These are phyloP conservation scores for Oxycera nigricornis DNA, from an alignment of 2,888 invertebrate genomes.

Conservation along the genomic window DNA sequence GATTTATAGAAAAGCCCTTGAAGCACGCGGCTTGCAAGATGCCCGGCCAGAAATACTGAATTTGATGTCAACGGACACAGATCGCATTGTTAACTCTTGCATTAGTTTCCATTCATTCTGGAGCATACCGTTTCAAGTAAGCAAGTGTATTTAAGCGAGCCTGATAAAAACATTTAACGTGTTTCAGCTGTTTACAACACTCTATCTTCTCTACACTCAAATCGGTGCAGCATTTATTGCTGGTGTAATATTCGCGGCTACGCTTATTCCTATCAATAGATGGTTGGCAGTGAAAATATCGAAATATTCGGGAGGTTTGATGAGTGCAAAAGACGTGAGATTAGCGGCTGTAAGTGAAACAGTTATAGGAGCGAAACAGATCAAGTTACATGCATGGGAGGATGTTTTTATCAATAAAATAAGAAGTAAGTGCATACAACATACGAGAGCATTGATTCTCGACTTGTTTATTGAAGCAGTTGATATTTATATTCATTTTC, in stretches of 20 bases:
- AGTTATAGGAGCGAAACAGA: constrained; percentile 83
- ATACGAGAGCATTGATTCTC: too few species aligned
- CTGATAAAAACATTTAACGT: constrained; percentile 9
- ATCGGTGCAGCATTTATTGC: constrained; percentile 91
- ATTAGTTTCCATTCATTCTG: constrained; percentile 96
- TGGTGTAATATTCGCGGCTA: constrained; percentile 83
- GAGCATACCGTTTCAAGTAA: constrained; percentile 92
- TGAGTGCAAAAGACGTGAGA: constrained; percentile 89
- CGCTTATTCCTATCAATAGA: constrained; percentile 93
- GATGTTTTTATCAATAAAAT: constrained; percentile 79
- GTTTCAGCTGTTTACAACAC: constrained; percentile 77
- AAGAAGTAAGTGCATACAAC: constrained; percentile 67
- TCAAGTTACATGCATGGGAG: constrained; percentile 96
- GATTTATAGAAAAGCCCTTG: constrained; percentile 71
- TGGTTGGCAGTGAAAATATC: constrained; percentile 89
- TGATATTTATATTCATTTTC: too few species aligned
- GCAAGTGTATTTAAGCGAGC: constrained; percentile 30
- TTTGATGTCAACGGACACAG: constrained; percentile 96
- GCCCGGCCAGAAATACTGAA: constrained; percentile 89
- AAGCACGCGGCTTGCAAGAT: constrained; percentile 61
- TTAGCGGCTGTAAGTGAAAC: constrained; percentile 88
- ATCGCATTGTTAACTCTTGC: constrained; percentile 93
- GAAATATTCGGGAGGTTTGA: constrained; percentile 81
- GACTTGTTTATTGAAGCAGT: too few species aligned
- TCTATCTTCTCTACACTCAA: constrained; percentile 85